phyloP scores from a whole-genome alignment of 2,888 invertebrate species.

The Ctena decussata region DNA sequence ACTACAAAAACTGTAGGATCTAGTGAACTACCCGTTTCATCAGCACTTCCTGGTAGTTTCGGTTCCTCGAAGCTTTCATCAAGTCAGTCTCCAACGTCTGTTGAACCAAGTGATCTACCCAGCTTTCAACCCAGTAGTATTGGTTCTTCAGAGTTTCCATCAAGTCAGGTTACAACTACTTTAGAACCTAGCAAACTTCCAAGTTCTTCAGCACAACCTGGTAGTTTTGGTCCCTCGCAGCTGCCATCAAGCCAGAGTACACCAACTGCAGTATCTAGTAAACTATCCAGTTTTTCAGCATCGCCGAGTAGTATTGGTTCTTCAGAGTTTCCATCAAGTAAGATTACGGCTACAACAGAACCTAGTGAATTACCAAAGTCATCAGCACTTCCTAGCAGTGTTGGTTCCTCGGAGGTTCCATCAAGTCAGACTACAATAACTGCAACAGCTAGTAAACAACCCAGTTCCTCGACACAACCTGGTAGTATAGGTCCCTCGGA shows the following conservation, averaged over 20 bases:
- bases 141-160: background rate
- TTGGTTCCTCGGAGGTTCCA: background rate
- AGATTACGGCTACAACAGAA: background rate
- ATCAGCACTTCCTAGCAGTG: background rate
- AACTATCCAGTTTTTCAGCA: background rate
- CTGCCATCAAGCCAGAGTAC: background rate
- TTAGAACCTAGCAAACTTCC: background rate
- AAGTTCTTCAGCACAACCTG: background rate
- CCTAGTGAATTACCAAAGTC: background rate
- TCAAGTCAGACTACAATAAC: too few relatives aligned
- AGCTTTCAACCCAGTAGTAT: background rate
- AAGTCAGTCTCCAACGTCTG: too few relatives aligned
- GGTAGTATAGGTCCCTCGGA: background rate
- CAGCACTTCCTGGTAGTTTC: too few relatives aligned
- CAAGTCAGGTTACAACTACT: background rate
- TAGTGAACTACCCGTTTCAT: too few relatives aligned
- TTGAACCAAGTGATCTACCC: background rate
- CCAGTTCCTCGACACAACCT: background rate
- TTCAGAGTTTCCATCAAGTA: background rate
- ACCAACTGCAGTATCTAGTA: background rate
- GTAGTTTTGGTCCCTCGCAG: background rate
- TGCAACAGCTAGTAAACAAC: too few relatives aligned
- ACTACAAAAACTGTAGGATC: too few relatives aligned
- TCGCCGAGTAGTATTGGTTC: background rate
- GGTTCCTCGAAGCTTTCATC: too few relatives aligned